Evolutionary conservation across 2,113 vertebrate genomes (phyloP).

Genomic region (Grantiella picta): DNA sequence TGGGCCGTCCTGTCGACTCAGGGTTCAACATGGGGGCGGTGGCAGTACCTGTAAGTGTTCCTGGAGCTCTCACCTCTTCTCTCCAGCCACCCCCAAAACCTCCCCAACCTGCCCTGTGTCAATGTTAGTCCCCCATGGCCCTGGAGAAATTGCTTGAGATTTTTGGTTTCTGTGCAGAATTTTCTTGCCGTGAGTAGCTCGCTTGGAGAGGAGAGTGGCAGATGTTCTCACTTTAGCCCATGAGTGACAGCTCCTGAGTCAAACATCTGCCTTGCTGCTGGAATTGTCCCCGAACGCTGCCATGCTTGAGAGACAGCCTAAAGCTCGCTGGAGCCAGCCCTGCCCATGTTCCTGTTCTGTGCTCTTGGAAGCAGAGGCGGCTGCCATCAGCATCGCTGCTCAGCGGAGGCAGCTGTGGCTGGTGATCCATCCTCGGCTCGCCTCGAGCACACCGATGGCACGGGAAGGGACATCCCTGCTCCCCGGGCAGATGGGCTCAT

Average conservation of each 20-base stretch:
- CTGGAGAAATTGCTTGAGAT: not conserved
- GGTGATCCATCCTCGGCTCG: rapidly evolving
- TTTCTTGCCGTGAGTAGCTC: rapidly evolving
- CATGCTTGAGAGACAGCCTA: rapidly evolving
- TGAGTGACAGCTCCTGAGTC: not conserved
- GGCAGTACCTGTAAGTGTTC: not conserved
- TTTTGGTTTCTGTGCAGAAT: not conserved
- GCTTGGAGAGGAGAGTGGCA: not conserved
- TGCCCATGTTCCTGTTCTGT: not conserved
- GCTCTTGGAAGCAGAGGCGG: not conserved
- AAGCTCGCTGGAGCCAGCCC: not conserved
- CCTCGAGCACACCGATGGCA: rapidly evolving
- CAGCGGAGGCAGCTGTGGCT: not conserved
- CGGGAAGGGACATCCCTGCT: rapidly evolving
- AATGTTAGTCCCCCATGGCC: rapidly evolving
- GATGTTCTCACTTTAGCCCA: not conserved
- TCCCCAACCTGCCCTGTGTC: rapidly evolving
- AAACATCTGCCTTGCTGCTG: not conserved
- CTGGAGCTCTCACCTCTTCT: rapidly evolving
- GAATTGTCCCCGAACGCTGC: not conserved
- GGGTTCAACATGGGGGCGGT: not conserved
- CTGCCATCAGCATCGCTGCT: rapidly evolving
- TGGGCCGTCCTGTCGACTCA: not conserved
- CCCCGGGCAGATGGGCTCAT: rapidly evolving
- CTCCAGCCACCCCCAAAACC: not conserved